Base-by-base conservation (phyloP, 2,113 vertebrate genomes). In the Recurvirostra avosetta region DNA sequence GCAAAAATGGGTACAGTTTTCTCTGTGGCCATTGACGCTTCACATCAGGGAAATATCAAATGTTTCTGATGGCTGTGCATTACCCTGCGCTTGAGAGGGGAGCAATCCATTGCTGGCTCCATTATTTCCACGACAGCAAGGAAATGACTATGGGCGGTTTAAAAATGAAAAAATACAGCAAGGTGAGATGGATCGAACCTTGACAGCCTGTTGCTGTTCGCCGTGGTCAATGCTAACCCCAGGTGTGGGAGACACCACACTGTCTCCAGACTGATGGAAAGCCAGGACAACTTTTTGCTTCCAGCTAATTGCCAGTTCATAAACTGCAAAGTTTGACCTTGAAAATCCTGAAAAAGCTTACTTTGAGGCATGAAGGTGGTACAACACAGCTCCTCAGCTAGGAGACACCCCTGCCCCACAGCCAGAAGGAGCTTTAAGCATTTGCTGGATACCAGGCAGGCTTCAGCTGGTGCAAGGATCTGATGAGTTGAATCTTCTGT, bases 11-110 rank as follows among this genome's bases (percentile, higher is more conserved):
- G 63, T 15, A 58, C 38, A 27, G 89, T 73, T 94, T 88, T 77
- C 92, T 93, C 72, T 65, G 91, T 92, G 93, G 79, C 83, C 83
- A 47, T 23, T 83, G 94, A 83, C 73, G 94, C 93, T 91, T 96
- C 94, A 71, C 89, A 94, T 92, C 83, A 84, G 83, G 79, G 92
- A 88, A 95, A 94, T 74, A 96, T 32, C 95, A 92, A 94, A 92
- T 23, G 86, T 91, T 86, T 70, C 92, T 94, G 88, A 93, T 77
- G 86, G 63, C 50, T 96, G 67, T 73, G 92, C 92, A 83, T 96
- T 94, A 92, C 92, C 82, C 82, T 56, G 72, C 0, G 1, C 82
- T 88, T 68, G 67, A 63, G 67, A 92, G 78, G 45, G 45, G 75
- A 89, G 67, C 86, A 70, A 92, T 91, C 55, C 67, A 61, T 90